Conservation (phyloP, 2,888 invertebrate genomes). For the Hypselothyrea guttata region DNA sequence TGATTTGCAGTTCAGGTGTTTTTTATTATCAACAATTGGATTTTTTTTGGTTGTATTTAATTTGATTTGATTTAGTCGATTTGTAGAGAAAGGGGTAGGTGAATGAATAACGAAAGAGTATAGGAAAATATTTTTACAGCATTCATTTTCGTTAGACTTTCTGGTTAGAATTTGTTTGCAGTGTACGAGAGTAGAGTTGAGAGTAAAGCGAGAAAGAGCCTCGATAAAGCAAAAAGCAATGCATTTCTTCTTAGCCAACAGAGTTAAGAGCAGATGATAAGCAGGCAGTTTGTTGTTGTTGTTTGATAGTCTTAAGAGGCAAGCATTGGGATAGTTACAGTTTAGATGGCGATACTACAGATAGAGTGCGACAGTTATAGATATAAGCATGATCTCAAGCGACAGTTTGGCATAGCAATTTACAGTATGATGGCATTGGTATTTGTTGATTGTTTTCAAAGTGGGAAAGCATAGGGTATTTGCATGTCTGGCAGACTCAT, state of each 20-base stretch:
- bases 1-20: constrained; percentile 28
- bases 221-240: background rate
- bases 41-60: constrained; percentile 41
- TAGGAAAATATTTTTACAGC: constrained; percentile 71
- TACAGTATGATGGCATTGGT: constrained; percentile 31
- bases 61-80: constrained; percentile 19
- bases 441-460: constrained; percentile 2
- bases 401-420: constrained; percentile 60
- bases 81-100: constrained; percentile 54
- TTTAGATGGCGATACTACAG: constrained; percentile 22
- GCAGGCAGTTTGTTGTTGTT: constrained; percentile 23
- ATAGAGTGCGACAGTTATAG: constrained; percentile 69
- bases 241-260: too few relatives aligned
- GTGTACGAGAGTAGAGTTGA: constrained; percentile 13
- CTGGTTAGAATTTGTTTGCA: constrained; percentile 25
- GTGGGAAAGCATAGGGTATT: background rate
- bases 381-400: constrained; percentile 70
- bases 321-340: constrained; percentile 37
- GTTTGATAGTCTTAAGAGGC: constrained; percentile 44
- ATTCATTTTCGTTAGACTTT: constrained; percentile 40
- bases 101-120: constrained; percentile 75
- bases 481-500: constrained; percentile 33
- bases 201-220: background rate
- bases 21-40: constrained; percentile 11
- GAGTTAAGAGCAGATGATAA: background rate